Conservation (phyloP, 1,140 invertebrate species). For the Triops longicaudatus region DNA sequence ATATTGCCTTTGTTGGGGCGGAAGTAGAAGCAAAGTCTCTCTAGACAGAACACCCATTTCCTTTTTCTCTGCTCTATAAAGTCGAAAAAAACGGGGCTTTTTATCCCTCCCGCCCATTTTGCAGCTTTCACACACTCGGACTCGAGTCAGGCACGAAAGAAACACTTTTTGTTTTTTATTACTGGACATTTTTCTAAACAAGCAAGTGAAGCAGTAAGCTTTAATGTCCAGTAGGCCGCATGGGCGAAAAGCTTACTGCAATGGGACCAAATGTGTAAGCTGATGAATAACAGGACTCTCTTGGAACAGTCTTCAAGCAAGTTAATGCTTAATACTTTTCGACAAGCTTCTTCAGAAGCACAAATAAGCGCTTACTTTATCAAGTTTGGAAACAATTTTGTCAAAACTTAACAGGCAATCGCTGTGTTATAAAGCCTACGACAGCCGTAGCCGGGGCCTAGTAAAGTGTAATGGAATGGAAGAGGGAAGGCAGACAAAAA, state of each 20-base stretch:
- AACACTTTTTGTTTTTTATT: no score
- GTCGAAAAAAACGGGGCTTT: neutral
- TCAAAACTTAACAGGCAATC: neutral
- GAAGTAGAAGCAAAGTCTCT: neutral
- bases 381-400: neutral
- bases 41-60: neutral
- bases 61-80: neutral
- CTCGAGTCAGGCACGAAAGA: no score
- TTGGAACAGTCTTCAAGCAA: no score
- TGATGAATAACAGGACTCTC: neutral
- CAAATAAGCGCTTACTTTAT: no score
- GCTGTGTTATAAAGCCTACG: neutral
- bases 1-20: slow-evolving; percentile 11
- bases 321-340: no score
- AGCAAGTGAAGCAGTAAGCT: neutral
- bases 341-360: no score
- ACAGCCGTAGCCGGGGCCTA: neutral
- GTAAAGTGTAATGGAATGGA: slow-evolving; percentile 12
- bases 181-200: neutral
- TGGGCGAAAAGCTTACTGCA: neutral
- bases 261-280: neutral
- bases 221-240: neutral
- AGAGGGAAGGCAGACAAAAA: neutral
- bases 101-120: neutral
- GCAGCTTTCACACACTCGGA: neutral